Conservation (phyloP, 1,140 invertebrate species). For the Drosophila kurseongensis region DNA sequence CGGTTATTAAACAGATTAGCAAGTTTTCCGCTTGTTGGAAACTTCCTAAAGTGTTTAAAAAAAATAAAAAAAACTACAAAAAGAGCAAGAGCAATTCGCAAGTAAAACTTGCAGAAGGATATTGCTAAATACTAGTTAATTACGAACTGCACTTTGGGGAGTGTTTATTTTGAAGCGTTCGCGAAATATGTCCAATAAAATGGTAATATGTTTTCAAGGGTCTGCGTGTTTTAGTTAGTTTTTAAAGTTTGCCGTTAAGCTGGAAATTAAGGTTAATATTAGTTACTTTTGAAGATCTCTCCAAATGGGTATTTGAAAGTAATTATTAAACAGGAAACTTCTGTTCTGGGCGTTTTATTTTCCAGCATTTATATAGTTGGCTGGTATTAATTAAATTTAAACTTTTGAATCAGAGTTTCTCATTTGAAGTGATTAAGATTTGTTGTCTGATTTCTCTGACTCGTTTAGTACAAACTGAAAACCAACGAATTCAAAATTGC, state of each 20-base stretch:
- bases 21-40: conserved; percentile 10
- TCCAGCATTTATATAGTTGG: too few relatives aligned
- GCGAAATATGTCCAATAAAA: conserved; percentile 3
- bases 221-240: too few relatives aligned
- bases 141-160: conserved; percentile 6
- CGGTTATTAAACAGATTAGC: conserved; percentile 22
- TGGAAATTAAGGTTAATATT: too few relatives aligned
- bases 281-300: too few relatives aligned
- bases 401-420: too few relatives aligned
- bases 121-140: conserved; percentile 15
- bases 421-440: background rate
- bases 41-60: conserved; percentile 7
- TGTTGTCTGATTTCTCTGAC: background rate
- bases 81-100: background rate
- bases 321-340: too few relatives aligned
- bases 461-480: background rate
- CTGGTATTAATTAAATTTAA: too few relatives aligned
- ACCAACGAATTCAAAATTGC: background rate
- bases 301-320: too few relatives aligned
- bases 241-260: too few relatives aligned
- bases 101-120: background rate
- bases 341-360: too few relatives aligned
- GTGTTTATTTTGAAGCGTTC: conserved; percentile 12
- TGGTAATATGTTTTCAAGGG: too few relatives aligned
- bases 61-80: background rate